Percentiles rank a stretch among this genome's conserved stretches.
These are phyloP conservation scores for Amiota communis DNA, from an alignment of 2,888 invertebrate genomes.

Conservation along the genomic window DNA sequence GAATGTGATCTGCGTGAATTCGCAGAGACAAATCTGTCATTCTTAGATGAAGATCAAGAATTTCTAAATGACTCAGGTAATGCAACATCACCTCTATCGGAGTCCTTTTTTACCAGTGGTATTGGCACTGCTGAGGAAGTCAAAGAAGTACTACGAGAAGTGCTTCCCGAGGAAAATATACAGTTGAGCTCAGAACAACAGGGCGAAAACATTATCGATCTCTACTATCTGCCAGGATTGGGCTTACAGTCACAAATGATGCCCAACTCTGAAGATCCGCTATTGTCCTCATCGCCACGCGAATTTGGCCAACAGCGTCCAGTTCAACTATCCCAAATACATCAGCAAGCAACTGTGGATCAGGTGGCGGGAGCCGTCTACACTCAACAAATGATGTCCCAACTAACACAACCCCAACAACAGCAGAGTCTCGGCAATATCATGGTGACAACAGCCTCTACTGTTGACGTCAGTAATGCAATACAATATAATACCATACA, in stretches of 20 bases:
- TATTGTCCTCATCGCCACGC: slow-evolving; percentile 87
- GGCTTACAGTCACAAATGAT: slow-evolving; percentile 86
- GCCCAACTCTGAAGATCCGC: slow-evolving; percentile 90
- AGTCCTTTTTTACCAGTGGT: slow-evolving; percentile 85
- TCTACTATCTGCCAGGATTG: slow-evolving; percentile 72
- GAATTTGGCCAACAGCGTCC: slow-evolving; percentile 77
- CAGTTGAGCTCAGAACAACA: slow-evolving; percentile 71
- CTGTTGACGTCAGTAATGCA: not conserved
- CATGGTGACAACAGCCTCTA: slow-evolving; percentile 40
- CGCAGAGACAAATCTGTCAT: slow-evolving; percentile 72
- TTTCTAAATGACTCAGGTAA: slow-evolving; percentile 79
- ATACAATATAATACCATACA: slow-evolving; percentile 45
- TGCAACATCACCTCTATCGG: slow-evolving; percentile 86
- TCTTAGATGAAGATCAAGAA: slow-evolving; percentile 73
- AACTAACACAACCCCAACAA: slow-evolving; percentile 26
- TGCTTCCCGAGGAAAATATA: slow-evolving; percentile 84
- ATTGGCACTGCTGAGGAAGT: slow-evolving; percentile 91
- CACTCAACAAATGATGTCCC: slow-evolving; percentile 35
- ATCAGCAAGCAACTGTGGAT: slow-evolving; percentile 28
- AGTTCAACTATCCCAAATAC: slow-evolving; percentile 42
- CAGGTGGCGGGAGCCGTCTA: slow-evolving; percentile 32
- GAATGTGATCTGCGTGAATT: slow-evolving; percentile 72
- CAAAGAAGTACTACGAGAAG: slow-evolving; percentile 88
- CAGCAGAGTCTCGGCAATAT: slow-evolving; percentile 49
- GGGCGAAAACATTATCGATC: slow-evolving; percentile 73